Evolutionary conservation across 2,888 invertebrate genomes (phyloP).

Genomic region (Neoascia interrupta): DNA sequence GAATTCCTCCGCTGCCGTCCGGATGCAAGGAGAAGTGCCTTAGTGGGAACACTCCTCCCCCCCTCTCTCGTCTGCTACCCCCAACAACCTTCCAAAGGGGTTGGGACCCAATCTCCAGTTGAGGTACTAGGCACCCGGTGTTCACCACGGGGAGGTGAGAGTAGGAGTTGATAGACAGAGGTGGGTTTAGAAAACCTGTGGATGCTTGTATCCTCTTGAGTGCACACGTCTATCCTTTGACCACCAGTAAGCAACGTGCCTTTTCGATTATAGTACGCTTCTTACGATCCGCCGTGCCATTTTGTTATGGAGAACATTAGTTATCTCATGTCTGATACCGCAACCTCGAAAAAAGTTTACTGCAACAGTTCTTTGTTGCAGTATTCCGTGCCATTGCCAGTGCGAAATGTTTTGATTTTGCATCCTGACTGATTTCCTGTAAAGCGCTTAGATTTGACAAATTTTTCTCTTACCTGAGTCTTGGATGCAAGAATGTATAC

Average conservation of each 20-base stretch:
- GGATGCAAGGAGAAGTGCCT: no score
- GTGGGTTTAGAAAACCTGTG: no score
- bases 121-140: no score
- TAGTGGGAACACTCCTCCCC: no score
- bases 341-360: background rate
- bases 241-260: background rate
- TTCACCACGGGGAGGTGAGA: no score
- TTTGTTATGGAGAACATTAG: constrained; percentile 63
- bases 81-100: no score
- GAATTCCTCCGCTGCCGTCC: no score
- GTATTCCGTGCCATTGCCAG: constrained; percentile 22
- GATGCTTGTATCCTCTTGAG: no score
- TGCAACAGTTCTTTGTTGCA: background rate
- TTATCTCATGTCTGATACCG: background rate
- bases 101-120: no score
- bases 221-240: no score
- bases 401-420: constrained; percentile 12
- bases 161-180: no score
- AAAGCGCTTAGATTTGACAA: constrained; percentile 4
- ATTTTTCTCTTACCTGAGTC: background rate
- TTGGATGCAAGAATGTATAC: background rate
- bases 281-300: constrained; percentile 62
- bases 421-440: constrained; percentile 9
- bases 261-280: constrained; percentile 67
- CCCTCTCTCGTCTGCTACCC: no score